Evolutionary conservation across 2,888 invertebrate genomes (phyloP), one percentile per base, ranked within the genome.

Genomic region (Phaonia tiefii): DNA sequence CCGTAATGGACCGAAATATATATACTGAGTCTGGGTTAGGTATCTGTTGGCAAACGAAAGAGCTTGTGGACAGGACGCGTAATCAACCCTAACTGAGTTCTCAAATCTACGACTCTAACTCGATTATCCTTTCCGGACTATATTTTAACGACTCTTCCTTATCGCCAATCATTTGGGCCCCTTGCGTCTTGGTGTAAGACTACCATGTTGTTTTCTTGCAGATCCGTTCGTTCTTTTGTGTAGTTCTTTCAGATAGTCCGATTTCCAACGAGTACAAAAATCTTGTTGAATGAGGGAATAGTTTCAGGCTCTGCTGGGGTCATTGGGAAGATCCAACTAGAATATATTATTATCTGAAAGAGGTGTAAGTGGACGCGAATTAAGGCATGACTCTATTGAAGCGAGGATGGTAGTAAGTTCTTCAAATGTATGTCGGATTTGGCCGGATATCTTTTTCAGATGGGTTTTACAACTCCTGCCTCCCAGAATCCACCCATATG

Each of bases 191-290:
- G 31, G 2, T 31, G n/a, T 10, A 67, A 15, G 1, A 49, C 67
- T 3, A 49, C 67, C 0, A 67, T 11, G n/a, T 67, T 31, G 7
- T 67, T 77, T 0, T 54, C 56, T 26, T 75, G 2, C 0, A 80
- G 8, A 44, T 83, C 67, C 1, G 8, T 10, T n/a, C 76, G 71
- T 71, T 13, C 79, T 71, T 42, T 80, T 80, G 8, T 74, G 65
- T 2, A 83, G 60, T 4, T 83, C 74, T 31, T 75, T 79, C 1
- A 83, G 31, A 42, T 79, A 82, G 20, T 82, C 70, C 5, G 58
- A 22, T 31, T 79, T 76, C 71, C 75, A 83, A 0, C 79, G 51
- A 1, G 31, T 17, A 20, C 77, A 71, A 10, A 82, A 72, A 42
- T 60, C 70, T 17, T 78, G 67, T 1, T 42, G 31, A 1, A 49